Conservation (phyloP, 2,113 vertebrate genomes). For the Pteruthius melanotis region DNA sequence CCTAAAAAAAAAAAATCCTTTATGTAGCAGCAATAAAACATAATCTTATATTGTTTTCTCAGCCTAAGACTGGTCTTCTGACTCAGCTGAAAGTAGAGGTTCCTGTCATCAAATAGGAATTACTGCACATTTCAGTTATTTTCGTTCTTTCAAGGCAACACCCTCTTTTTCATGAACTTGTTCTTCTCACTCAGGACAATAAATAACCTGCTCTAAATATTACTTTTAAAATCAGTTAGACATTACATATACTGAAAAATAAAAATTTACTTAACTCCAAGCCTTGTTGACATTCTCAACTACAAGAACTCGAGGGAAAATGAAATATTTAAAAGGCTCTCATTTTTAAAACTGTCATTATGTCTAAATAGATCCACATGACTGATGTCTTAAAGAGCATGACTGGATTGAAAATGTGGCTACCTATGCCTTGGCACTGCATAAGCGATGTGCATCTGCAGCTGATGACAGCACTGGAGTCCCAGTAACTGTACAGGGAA, state of each 20-base stretch:
- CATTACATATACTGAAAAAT: neutral
- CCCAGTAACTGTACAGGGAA: neutral
- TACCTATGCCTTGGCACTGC: neutral
- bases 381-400: neutral
- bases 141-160: neutral
- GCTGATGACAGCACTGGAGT: neutral
- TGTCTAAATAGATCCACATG: neutral
- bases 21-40: neutral
- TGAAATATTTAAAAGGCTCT: fast-evolving
- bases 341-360: neutral
- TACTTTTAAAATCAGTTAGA: neutral
- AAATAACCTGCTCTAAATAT: neutral
- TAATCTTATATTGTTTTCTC: neutral
- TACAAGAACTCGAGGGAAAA: neutral
- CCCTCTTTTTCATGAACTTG: neutral
- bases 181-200: neutral
- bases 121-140: neutral
- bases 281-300: neutral
- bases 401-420: neutral
- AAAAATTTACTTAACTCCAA: neutral
- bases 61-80: neutral
- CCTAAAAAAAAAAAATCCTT: slow-evolving; percentile 12
- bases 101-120: neutral
- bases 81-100: neutral
- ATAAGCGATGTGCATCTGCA: neutral